Evolutionary conservation across 2,888 invertebrate genomes (phyloP), one percentile per base, ranked within the genome.

Genomic region (Tetropium fuscum): DNA sequence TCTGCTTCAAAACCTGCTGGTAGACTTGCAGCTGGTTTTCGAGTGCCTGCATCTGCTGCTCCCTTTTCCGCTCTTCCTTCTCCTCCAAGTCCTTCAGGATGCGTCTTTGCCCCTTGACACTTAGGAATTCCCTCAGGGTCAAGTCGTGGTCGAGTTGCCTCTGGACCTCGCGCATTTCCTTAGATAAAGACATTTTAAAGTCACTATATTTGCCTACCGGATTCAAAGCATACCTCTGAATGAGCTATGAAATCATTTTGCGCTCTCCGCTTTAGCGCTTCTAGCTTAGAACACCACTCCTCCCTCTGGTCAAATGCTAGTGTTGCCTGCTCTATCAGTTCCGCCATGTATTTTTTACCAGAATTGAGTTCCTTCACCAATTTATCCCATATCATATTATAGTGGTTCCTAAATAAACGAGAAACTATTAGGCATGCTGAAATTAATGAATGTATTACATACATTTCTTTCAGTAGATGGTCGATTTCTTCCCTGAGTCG

Each of bases 131-230:
- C 72, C 93, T 90, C 20, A 96, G 82, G 71, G 93, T 93, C 71
- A 91, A 84, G 77, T 95, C 94, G 78, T 95, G 91, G 77, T 95
- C 95, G 27, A 96, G 82, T 59, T 92, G 90, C 0, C 95, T 84
- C 74, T 94, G 91, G 54, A 96, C 87, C 75, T 95, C 95, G 40
- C 94, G 88, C 85, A 95, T 94, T 83, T 95, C 95, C 83, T 90
- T 71, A 67, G 69, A 53, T 56, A 45, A 49, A n/a, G 38, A 43
- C 8, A 8, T 5, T 40, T 27, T 20, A 20, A 15, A 2, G 18
- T 5, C 19, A 38, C 6, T 19, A 16, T 3, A n/a, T 10, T 13
- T 53, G 1, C 11, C 27, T n/a, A n/a, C n/a, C n/a, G n/a, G n/a
- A n/a, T n/a, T n/a, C n/a, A n/a, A n/a, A n/a, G 10, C 44, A 58